Percentiles rank a stretch among this genome's conserved stretches.
phyloP scores from a whole-genome alignment of 2,888 invertebrate genomes.

The Odontothrips loti region DNA sequence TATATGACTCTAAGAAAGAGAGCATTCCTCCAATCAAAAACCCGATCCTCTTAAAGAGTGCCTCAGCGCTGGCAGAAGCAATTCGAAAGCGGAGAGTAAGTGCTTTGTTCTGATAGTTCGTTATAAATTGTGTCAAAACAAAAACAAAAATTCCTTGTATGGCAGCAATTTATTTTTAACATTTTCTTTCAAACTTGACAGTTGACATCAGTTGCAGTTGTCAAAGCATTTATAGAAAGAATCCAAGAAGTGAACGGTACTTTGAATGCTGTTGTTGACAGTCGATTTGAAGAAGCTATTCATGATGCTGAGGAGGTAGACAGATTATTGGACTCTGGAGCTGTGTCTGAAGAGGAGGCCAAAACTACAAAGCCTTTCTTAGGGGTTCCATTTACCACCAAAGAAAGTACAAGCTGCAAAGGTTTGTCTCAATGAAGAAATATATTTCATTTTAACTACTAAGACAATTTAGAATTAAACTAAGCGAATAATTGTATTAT shows the following conservation, averaged over 20 bases:
- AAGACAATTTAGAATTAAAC: neutral
- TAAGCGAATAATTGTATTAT: slow-evolving; percentile 9
- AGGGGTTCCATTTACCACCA: slow-evolving; percentile 88
- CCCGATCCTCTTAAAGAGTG: slow-evolving; percentile 58
- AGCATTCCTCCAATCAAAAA: slow-evolving; percentile 47
- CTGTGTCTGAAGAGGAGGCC: slow-evolving; percentile 59
- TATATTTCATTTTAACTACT: neutral
- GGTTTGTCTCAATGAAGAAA: slow-evolving; percentile 49
- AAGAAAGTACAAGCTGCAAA: slow-evolving; percentile 77
- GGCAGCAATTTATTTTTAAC: neutral
- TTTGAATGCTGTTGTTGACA: slow-evolving; percentile 78
- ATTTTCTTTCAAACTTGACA: slow-evolving; percentile 39
- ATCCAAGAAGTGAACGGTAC: slow-evolving; percentile 70
- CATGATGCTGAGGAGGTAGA: slow-evolving; percentile 73
- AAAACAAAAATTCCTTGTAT: slow-evolving; percentile 25
- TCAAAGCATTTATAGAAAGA: slow-evolving; percentile 68
- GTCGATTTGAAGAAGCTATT: slow-evolving; percentile 72
- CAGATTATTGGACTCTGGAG: slow-evolving; percentile 56
- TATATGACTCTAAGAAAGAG: slow-evolving; percentile 38
- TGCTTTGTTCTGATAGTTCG: neutral
- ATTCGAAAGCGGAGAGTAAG: slow-evolving; percentile 53
- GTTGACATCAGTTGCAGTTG: slow-evolving; percentile 65
- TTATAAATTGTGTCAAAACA: neutral
- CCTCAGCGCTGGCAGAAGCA: slow-evolving; percentile 60
- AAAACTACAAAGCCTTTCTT: slow-evolving; percentile 66